phyloP scores from a whole-genome alignment of 2,888 invertebrate species.

The Papilio gigon region DNA sequence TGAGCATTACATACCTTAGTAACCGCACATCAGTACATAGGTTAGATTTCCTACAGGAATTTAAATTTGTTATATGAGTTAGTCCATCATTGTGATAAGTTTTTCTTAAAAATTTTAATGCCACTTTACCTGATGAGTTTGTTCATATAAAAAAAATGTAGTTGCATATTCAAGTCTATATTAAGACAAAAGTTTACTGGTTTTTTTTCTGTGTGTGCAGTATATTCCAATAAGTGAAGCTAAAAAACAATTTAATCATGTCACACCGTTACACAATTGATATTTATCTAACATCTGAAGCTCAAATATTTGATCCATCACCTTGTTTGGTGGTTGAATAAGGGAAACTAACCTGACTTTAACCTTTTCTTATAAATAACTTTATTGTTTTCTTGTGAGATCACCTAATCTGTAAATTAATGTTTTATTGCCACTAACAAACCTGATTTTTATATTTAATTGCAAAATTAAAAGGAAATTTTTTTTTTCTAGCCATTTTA shows the following conservation, averaged over 20 bases:
- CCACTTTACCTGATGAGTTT: background rate
- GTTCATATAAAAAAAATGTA: no score
- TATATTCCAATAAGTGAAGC: slow-evolving; percentile 63
- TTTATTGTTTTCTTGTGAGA: background rate
- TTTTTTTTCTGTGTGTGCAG: no score
- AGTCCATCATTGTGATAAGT: background rate
- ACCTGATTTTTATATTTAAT: background rate
- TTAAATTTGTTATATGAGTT: background rate
- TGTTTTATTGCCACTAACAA: background rate
- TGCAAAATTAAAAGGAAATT: background rate
- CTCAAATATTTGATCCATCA: slow-evolving; percentile 45
- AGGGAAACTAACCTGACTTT: slow-evolving; percentile 50
- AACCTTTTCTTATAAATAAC: slow-evolving; percentile 42
- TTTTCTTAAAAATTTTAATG: background rate
- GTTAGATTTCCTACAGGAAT: no score
- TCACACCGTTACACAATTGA: slow-evolving; percentile 41
- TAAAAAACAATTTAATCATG: slow-evolving; percentile 51
- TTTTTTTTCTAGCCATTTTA: background rate
- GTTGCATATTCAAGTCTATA: background rate
- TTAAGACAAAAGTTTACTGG: background rate
- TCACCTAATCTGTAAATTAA: background rate
- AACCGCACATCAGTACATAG: background rate
- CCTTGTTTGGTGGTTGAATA: slow-evolving; percentile 28
- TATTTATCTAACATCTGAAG: slow-evolving; percentile 46
- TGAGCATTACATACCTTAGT: background rate